Base-by-base conservation (phyloP, 2,113 vertebrate species). In the Platanista minor region DNA sequence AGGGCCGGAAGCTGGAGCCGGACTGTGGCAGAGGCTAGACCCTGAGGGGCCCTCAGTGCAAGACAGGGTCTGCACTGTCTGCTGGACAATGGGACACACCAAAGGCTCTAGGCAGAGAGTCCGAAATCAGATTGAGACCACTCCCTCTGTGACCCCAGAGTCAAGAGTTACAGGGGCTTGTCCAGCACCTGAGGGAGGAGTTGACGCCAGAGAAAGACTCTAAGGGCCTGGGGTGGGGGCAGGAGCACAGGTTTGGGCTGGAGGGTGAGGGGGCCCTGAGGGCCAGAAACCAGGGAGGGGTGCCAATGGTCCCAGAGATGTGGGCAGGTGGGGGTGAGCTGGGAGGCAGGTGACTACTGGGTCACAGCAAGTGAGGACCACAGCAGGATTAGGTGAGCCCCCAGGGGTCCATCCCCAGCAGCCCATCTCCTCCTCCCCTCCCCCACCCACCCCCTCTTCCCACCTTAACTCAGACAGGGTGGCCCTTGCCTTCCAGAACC, bases 401-500 rank as follows among this genome's bases (percentile, higher is more conserved):
- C 77, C 3, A 0, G 8, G 78, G 64, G 13, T n/a, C 39, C 3
- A 0, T 8, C 36, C 75, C 61, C 52, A 13, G 8, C 29, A 2
- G 20, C 66, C 36, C 39, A 49, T 15, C 13, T 2, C 52, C n/a
- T n/a, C 21, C 61, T 67, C 31, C 72, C 57, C 49, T 43, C 49
- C 25, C 61, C 4, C 13, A 8, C 57, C 52, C 88, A 72, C 29
- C 43, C 87, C 81, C 81, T 43, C 92, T 72, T 46, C 39, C 67
- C 64, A 15, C 25, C 69, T 54, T 33, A 78, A 10, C 72, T 77
- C 69, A 7, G 14, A 25, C 31, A 23, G 5, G 10, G 13, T 5
- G 8, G 69, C 80, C 91, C 91, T 43, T 61, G 52, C 27, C 80
- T 69, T 81, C 86, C 52, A 67, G 82, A 39, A 39, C 78, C 33